These are phyloP conservation scores for Lymantria dispar DNA, from an alignment of 2,888 invertebrate species.

Conservation along the genomic window DNA sequence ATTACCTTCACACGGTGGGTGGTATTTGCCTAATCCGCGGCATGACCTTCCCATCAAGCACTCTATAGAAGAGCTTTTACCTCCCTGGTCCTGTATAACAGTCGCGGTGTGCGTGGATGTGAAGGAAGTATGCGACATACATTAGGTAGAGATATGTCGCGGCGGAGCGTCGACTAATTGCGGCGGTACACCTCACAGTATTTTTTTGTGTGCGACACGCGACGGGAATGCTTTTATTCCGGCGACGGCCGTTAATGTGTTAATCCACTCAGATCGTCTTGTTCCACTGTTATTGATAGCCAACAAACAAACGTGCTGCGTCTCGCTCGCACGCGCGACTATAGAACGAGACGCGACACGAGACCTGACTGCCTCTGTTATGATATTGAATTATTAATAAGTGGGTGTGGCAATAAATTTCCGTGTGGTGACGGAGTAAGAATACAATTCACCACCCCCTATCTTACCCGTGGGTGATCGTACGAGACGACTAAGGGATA, in stretches of 20 bases:
- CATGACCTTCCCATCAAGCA: too few species aligned
- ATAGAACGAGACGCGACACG: constrained; percentile 3
- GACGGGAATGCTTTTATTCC: constrained; percentile 73
- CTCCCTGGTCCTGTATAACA: too few species aligned
- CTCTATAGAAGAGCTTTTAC: too few species aligned
- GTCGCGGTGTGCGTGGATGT: not conserved
- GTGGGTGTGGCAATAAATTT: constrained; percentile 10
- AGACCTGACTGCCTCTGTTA: constrained; percentile 20
- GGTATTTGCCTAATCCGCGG: too few species aligned
- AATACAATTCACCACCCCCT: too few species aligned
- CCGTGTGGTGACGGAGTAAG: too few species aligned
- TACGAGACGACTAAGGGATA: too few species aligned
- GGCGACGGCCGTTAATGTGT: constrained; percentile 73
- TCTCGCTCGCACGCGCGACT: constrained; percentile 39
- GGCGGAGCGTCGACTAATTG: constrained; percentile 45
- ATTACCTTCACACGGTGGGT: too few species aligned
- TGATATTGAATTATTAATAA: constrained; percentile 31
- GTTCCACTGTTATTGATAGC: constrained; percentile 70
- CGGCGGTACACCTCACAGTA: constrained; percentile 43
- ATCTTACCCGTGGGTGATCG: too few species aligned
- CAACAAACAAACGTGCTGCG: constrained; percentile 51
- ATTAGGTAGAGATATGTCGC: not conserved
- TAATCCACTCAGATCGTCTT: constrained; percentile 74
- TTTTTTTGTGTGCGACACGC: constrained; percentile 52
- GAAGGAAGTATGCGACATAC: not conserved